phyloP scores from a whole-genome alignment of 2,888 invertebrate genomes.

The Eubasilissa splendida region DNA sequence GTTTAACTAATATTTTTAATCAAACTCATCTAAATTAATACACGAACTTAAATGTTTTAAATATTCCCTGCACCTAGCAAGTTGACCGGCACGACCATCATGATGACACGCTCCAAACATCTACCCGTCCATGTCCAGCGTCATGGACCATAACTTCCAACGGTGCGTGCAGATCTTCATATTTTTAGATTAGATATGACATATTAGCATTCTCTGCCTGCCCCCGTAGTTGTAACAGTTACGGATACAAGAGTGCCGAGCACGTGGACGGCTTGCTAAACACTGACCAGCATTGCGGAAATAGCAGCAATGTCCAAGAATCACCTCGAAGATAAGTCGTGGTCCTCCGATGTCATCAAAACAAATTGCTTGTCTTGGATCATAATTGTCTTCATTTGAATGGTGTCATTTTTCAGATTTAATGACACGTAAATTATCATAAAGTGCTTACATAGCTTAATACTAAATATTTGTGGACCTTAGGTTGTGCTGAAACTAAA shows the following conservation, averaged over 20 bases:
- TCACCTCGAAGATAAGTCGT: too few species aligned
- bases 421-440: too few species aligned
- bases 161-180: conserved; percentile 1
- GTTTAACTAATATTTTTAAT: too few species aligned
- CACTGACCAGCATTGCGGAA: conserved; percentile 24
- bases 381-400: too few species aligned
- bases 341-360: too few species aligned
- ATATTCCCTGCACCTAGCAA: background rate
- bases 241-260: conserved; percentile 41
- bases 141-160: background rate
- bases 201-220: background rate
- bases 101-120: background rate
- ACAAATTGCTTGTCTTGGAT: too few species aligned
- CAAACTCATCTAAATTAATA: too few species aligned
- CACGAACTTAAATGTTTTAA: background rate
- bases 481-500: too few species aligned
- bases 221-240: conserved; percentile 34
- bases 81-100: background rate
- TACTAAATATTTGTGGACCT: too few species aligned
- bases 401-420: too few species aligned
- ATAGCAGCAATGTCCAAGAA: background rate
- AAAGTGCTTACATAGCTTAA: too few species aligned
- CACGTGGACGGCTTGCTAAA: conserved; percentile 53
- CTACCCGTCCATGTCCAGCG: conserved; percentile 8
- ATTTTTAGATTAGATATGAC: background rate